A percentile compares a stretch with the other conserved stretches of the same genome.
Conservation (phyloP, 2,888 invertebrate genomes). For the Trichopoda pennipes region DNA sequence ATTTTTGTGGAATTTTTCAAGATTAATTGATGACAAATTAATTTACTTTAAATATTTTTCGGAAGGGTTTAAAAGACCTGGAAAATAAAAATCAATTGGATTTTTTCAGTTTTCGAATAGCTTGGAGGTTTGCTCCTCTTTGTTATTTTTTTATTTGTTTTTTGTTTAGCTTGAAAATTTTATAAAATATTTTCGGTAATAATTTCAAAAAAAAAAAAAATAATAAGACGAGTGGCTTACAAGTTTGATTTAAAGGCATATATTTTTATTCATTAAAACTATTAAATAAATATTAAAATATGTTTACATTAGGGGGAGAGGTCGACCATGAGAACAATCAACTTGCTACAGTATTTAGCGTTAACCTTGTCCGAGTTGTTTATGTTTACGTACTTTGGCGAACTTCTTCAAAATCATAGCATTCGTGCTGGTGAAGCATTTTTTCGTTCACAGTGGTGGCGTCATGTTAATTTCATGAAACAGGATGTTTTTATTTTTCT, state of each 20-base stretch:
- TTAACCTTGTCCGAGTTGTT: slow-evolving; percentile 76
- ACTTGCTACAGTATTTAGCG: slow-evolving; percentile 75
- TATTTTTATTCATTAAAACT: too few relatives aligned
- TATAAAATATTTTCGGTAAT: too few relatives aligned
- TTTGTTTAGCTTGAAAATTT: background rate
- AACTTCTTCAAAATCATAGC: slow-evolving; percentile 75
- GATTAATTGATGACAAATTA: too few relatives aligned
- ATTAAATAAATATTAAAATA: background rate
- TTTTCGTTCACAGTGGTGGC: slow-evolving; percentile 76
- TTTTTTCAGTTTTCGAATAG: too few relatives aligned
- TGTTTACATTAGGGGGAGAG: slow-evolving; percentile 46
- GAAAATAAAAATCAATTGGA: too few relatives aligned
- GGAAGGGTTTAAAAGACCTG: too few relatives aligned
- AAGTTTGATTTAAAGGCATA: too few relatives aligned
- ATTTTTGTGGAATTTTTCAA: too few relatives aligned
- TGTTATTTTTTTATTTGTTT: background rate
- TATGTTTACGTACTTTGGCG: slow-evolving; percentile 78
- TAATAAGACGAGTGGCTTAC: too few relatives aligned
- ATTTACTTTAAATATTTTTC: too few relatives aligned
- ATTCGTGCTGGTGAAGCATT: slow-evolving; percentile 76
- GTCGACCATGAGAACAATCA: slow-evolving; percentile 72
- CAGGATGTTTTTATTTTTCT: slow-evolving; percentile 76
- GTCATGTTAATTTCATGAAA: slow-evolving; percentile 71
- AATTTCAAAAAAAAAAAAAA: too few relatives aligned
- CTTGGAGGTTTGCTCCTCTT: too few relatives aligned